Evolutionary conservation across 30 jellyfish, hydroid and myxozoan genomes (phyloP), one percentile per base, ranked within the genome.

Genomic region (Haliclystus octoradiatus): DNA sequence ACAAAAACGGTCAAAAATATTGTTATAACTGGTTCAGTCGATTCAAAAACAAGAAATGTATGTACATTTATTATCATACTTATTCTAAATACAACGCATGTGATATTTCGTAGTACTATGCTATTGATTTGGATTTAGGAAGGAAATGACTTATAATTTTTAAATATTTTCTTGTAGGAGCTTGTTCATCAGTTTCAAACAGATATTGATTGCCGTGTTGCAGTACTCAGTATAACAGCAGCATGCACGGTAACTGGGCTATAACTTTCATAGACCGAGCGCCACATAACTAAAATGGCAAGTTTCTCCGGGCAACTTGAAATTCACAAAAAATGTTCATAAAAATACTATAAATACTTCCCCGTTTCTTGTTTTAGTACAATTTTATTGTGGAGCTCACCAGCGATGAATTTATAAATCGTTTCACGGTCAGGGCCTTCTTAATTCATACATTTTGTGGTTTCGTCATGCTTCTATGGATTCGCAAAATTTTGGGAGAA

Each of bases 21-120:
- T 25, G 57, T 81, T 5, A 72, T 85, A 46, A 85, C 96, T 31
- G 96, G 96, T 25, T 81, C 64, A 33, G 96, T 85, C 27, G 78
- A 81, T 29, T 66, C 93, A 0, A 68, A 65, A 28, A 46, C 65
- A 64, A 72, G 96, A 52, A 5, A 9, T 5, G 57, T 40, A 19
- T 5, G 57, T 40, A 19, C 19, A 40, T 9, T 40, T 40, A n/a
- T n/a, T n/a, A n/a, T n/a, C n/a, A n/a, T n/a, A 5, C 57, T 5
- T 40, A 40, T 40, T 40, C 19, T 19, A 40, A 5, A 40, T 19
- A 5, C 14, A 40, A 40, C 19, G 14, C 19, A 5, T 40, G 57
- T 40, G 57, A 40, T 40, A 19, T 40, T 40, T 9, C 9, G 9
- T 9, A 19, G 14, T 40, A 40, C 57, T 40, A n/a, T n/a, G n/a